phyloP scores from a whole-genome alignment of 2,113 vertebrate genomes.

The Tenebrosternarchus preto region DNA sequence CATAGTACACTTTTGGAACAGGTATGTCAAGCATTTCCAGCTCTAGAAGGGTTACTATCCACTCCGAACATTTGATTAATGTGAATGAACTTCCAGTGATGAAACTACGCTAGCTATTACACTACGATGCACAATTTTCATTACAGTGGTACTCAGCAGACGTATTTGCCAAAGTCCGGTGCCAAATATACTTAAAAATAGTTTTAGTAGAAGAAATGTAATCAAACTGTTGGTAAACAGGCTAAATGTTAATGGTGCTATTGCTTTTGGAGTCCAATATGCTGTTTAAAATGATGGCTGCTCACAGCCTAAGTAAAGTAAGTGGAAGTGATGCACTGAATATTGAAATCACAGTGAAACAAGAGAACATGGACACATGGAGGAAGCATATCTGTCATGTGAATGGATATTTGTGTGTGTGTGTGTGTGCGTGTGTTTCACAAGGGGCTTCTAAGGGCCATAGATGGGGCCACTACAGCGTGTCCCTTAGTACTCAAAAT shows the following conservation, averaged over 20 bases:
- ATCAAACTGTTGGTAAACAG: not conserved
- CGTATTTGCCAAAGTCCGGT: not conserved
- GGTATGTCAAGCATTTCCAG: not conserved
- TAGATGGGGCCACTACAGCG: conserved; percentile 34
- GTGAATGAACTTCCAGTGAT: not conserved
- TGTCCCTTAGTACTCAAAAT: conserved; percentile 60
- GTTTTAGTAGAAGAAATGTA: not conserved
- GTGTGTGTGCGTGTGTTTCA: conserved; percentile 13
- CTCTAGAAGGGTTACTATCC: conserved; percentile 2
- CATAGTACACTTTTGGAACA: conserved; percentile 31
- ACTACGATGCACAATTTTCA: not conserved
- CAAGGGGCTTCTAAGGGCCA: conserved; percentile 41
- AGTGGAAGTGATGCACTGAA: too few relatives aligned
- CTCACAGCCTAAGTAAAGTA: too few relatives aligned
- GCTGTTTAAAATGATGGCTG: too few relatives aligned
- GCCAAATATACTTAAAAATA: not conserved
- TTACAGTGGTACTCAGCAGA: not conserved
- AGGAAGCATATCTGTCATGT: too few relatives aligned
- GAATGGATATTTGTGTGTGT: not conserved
- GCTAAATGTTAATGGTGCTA: too few relatives aligned
- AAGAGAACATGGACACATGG: too few relatives aligned
- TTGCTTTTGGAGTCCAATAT: too few relatives aligned
- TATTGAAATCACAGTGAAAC: too few relatives aligned
- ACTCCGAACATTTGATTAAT: conserved; percentile 8
- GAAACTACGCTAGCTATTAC: not conserved